Percentiles rank a stretch among this genome's conserved stretches.
phyloP scores from a whole-genome alignment of 2,797 vertebrate genomes.

The Cheirogaleus major region DNA sequence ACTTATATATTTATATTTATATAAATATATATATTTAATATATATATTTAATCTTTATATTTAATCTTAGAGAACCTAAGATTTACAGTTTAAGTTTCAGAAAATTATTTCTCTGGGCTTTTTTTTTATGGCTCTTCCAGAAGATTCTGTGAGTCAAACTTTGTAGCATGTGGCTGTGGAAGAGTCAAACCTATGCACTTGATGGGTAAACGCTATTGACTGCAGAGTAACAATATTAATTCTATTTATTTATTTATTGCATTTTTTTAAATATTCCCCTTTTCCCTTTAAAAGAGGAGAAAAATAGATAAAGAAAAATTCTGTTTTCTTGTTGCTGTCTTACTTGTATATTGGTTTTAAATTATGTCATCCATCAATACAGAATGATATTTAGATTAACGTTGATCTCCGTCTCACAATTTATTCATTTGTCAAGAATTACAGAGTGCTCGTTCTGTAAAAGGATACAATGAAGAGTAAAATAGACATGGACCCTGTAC shows the following conservation, averaged over 20 bases:
- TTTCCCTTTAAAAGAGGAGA: background rate
- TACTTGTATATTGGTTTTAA: background rate
- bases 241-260: background rate
- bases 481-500: background rate
- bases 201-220: background rate
- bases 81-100: background rate
- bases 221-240: background rate
- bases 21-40: no score
- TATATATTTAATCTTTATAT: no score
- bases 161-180: background rate
- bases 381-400: conserved; percentile 38
- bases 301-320: background rate
- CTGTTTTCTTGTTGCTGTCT: background rate
- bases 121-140: background rate
- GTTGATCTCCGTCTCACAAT: background rate
- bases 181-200: background rate
- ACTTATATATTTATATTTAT: no score
- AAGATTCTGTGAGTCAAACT: background rate
- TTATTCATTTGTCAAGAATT: conserved; percentile 38
- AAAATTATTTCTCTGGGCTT: background rate
- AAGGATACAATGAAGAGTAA: conserved; percentile 32
- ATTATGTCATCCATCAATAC: background rate
- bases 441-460: conserved; percentile 20
- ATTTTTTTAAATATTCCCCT: conserved; percentile 29
- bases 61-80: background rate